Conservation (phyloP, 1,140 invertebrate species). For the Euwallacea fornicatus region DNA sequence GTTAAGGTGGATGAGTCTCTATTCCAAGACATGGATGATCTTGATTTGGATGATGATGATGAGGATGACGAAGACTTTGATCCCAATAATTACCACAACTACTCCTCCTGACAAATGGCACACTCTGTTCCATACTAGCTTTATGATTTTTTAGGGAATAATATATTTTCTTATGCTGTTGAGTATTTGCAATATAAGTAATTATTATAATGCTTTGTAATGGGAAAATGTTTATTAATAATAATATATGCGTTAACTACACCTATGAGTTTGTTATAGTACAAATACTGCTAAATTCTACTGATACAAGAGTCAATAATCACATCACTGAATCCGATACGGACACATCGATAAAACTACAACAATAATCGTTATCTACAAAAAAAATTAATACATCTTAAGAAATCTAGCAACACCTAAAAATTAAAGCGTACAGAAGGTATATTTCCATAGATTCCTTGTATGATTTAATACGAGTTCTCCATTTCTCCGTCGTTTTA, state of each 20-base stretch:
- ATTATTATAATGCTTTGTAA: not conserved
- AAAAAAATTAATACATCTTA: slow-evolving; percentile 37
- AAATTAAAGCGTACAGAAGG: slow-evolving; percentile 13
- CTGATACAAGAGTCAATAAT: slow-evolving; percentile 45
- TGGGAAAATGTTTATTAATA: slow-evolving; percentile 38
- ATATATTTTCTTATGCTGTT: not conserved
- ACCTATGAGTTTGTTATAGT: slow-evolving; percentile 20
- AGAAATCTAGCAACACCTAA: slow-evolving; percentile 37
- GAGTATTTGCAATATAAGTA: not conserved
- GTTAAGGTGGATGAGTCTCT: slow-evolving; percentile 93
- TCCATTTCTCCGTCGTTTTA: no score
- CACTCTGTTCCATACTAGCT: not conserved
- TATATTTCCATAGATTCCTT: no score
- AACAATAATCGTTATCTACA: slow-evolving; percentile 42
- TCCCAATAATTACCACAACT: slow-evolving; percentile 40
- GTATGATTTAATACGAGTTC: no score
- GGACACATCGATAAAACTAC: slow-evolving; percentile 41
- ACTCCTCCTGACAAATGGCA: slow-evolving; percentile 33
- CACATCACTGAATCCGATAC: slow-evolving; percentile 46
- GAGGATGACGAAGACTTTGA: slow-evolving; percentile 65
- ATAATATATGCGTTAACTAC: slow-evolving; percentile 20
- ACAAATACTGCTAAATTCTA: slow-evolving; percentile 38
- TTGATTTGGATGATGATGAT: slow-evolving; percentile 82
- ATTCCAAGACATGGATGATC: slow-evolving; percentile 90
- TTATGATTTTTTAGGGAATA: not conserved